Percentiles rank a stretch among this genome's conserved stretches.
These are phyloP conservation scores for Ploceus nigricollis DNA, from an alignment of 2,113 vertebrate genomes.

Conservation along the genomic window DNA sequence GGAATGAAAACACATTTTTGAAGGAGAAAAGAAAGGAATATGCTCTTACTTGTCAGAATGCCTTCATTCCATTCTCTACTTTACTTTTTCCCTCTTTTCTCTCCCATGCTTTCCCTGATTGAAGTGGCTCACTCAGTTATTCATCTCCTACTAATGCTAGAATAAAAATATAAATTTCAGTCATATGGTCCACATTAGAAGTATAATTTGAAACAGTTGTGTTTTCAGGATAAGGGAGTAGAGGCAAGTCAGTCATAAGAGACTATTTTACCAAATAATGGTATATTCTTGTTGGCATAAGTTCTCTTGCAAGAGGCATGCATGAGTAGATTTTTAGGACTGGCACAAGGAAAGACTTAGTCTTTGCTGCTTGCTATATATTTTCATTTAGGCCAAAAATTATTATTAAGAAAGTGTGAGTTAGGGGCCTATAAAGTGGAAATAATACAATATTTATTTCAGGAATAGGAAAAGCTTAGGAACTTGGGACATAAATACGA, in stretches of 20 bases:
- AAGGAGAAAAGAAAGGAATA: not conserved
- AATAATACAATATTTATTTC: not conserved
- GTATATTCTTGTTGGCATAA: not conserved
- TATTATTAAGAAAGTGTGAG: not conserved
- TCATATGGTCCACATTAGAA: not conserved
- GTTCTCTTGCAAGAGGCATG: not conserved
- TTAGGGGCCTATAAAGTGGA: not conserved
- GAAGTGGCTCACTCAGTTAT: not conserved
- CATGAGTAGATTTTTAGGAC: not conserved
- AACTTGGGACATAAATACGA: not conserved
- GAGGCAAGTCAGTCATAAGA: not conserved
- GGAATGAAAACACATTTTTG: not conserved
- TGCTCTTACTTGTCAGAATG: not conserved
- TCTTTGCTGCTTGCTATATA: not conserved
- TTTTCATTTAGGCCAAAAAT: not conserved
- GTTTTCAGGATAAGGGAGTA: not conserved
- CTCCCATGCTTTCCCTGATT: not conserved
- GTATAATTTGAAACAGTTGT: not conserved
- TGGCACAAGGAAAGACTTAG: not conserved
- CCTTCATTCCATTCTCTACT: not conserved
- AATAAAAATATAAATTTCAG: not conserved
- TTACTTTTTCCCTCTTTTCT: not conserved
- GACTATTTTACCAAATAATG: not conserved
- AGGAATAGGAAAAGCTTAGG: not conserved
- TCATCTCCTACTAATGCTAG: not conserved